phyloP scores from a whole-genome alignment of 1,140 invertebrate species.

The Zophobas morio region DNA sequence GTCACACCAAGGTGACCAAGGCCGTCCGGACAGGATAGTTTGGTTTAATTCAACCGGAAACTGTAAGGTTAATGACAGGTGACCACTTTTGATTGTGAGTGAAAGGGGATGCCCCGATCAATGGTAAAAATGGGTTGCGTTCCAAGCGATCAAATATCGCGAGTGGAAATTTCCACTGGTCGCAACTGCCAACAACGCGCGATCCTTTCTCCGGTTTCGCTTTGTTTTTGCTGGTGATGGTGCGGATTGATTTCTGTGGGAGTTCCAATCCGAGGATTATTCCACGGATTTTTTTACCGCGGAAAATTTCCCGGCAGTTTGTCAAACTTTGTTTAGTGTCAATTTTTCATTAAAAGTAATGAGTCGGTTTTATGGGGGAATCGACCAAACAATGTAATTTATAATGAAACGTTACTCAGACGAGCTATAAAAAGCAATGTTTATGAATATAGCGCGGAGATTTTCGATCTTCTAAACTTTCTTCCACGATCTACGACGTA shows the following conservation, averaged over 20 bases:
- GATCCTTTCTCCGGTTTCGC: conserved; percentile 10
- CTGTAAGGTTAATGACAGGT: no score
- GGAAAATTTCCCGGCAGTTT: no score
- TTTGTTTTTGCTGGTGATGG: neutral
- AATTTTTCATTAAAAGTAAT: neutral
- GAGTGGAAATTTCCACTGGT: conserved; percentile 7
- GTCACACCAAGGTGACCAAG: conserved; percentile 1
- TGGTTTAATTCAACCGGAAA: neutral
- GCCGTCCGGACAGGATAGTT: neutral
- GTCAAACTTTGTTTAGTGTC: neutral
- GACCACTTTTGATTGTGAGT: no score
- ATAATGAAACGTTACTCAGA: neutral
- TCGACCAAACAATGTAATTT: neutral
- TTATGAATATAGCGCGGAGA: neutral
- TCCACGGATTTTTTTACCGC: no score
- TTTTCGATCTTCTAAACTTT: conserved; percentile 14
- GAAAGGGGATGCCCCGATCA: no score
- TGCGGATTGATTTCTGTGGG: neutral
- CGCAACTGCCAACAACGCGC: neutral
- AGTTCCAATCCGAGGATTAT: no score
- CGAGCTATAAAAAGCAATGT: conserved; percentile 8
- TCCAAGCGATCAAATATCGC: neutral
- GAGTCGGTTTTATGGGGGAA: neutral
- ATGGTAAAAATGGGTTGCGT: neutral
- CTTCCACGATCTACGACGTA: neutral